A percentile compares a stretch with the other conserved stretches of the same genome.
phyloP scores from a whole-genome alignment of 2,113 vertebrate species.

The Prinia subflava region DNA sequence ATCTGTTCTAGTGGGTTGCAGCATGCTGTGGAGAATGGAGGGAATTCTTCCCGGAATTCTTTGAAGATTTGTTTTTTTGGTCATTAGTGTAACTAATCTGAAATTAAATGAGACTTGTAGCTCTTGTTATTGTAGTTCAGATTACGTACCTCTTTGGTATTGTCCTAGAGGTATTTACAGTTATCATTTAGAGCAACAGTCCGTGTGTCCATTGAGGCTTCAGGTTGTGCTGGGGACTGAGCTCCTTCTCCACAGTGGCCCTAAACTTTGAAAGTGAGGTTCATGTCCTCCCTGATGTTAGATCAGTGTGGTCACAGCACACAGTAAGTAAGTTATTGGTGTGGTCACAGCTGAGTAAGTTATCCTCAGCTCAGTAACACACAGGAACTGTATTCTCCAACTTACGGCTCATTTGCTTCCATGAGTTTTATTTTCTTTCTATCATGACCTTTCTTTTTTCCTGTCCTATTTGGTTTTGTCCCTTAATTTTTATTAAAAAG shows the following conservation, averaged over 20 bases:
- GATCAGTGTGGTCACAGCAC: not conserved
- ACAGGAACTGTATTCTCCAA: not conserved
- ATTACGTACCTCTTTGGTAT: not conserved
- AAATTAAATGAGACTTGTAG: not conserved
- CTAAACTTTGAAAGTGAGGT: not conserved
- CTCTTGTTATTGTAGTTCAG: not conserved
- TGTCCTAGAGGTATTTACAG: not conserved
- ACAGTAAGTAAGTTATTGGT: too few species aligned
- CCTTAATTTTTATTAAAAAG: not conserved
- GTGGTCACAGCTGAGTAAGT: too few species aligned
- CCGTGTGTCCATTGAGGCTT: not conserved
- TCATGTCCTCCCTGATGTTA: not conserved
- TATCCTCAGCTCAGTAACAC: not conserved
- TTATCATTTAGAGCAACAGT: not conserved
- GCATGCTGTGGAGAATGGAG: not conserved
- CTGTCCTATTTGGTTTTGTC: not conserved
- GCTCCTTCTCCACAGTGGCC: not conserved
- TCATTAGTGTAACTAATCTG: not conserved
- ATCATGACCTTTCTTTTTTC: not conserved
- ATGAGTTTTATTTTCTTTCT: not conserved
- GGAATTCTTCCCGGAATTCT: not conserved
- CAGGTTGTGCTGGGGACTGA: not conserved
- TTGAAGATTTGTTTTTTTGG: not conserved
- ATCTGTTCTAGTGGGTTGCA: not conserved
- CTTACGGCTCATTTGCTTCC: not conserved